phyloP scores from a whole-genome alignment of 2,888 invertebrate genomes.

The Phyllotreta striolata region DNA sequence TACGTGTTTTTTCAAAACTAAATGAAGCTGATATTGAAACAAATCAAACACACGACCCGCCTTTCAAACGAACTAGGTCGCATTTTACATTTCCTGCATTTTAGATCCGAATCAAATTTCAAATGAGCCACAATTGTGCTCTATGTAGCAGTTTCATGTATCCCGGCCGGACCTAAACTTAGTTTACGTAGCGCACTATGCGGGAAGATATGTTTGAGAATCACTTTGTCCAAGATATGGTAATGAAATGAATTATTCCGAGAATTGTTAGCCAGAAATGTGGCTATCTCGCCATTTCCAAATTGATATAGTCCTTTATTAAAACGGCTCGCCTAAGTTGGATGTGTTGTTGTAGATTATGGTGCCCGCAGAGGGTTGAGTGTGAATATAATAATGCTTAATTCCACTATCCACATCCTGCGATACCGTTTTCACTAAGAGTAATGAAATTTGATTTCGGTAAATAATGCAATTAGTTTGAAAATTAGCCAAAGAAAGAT shows the following conservation, averaged over 20 bases:
- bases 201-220: too few relatives aligned
- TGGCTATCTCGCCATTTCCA: constrained; percentile 17
- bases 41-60: too few relatives aligned
- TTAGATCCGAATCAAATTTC: constrained; percentile 23
- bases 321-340: constrained; percentile 13
- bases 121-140: constrained; percentile 33
- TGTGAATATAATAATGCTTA: constrained; percentile 16
- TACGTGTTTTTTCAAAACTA: too few relatives aligned
- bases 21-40: too few relatives aligned
- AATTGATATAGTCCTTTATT: constrained; percentile 23
- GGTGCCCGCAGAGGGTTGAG: constrained; percentile 11
- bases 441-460: too few relatives aligned
- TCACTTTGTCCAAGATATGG: constrained; percentile 28
- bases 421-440: too few relatives aligned
- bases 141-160: constrained; percentile 30
- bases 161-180: constrained; percentile 30
- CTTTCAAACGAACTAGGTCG: constrained; percentile 1
- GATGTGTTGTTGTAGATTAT: constrained; percentile 9
- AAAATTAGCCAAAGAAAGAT: too few relatives aligned
- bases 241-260: constrained; percentile 29
- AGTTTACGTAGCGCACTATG: constrained; percentile 15
- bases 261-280: constrained; percentile 19
- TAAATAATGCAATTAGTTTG: too few relatives aligned
- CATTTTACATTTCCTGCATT: constrained; percentile 5
- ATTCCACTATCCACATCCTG: too few relatives aligned